These are phyloP conservation scores for Agelas oroides DNA, from an alignment of 37 sponge, comb jelly and placozoan genomes.

Conservation along the genomic window DNA sequence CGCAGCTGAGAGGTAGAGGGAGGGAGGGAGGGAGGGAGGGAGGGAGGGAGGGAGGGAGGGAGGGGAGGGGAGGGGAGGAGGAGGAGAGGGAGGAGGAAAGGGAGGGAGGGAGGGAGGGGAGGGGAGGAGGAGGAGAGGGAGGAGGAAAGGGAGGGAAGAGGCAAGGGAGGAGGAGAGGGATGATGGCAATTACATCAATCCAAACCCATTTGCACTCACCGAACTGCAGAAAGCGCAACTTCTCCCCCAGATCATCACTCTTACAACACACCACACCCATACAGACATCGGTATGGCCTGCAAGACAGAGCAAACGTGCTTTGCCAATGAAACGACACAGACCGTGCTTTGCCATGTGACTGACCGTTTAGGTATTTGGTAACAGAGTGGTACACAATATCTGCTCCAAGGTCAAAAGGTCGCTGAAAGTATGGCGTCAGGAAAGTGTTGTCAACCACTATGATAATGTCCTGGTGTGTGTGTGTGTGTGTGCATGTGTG, in stretches of 20 bases:
- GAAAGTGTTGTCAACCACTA: constrained; percentile 98
- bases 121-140: background rate
- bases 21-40: background rate
- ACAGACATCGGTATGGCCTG: constrained; percentile 95
- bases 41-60: background rate
- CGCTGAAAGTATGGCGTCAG: constrained; percentile 95
- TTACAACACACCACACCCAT: constrained; percentile 93
- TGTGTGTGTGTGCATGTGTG: background rate
- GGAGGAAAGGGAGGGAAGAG: background rate
- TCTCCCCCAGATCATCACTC: constrained; percentile 69
- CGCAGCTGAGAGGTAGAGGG: constrained; percentile 51
- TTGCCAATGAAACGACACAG: too few species aligned
- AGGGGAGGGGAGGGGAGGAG: background rate
- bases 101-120: background rate
- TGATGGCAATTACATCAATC: too few species aligned
- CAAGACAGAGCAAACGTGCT: background rate
- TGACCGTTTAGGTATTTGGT: constrained; percentile 98
- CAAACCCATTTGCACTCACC: constrained; percentile 45
- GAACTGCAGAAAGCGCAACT: constrained; percentile 78
- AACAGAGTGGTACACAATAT: constrained; percentile 91
- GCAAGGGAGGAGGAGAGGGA: background rate
- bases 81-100: background rate
- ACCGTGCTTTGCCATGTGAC: background rate
- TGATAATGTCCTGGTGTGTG: constrained; percentile 72
- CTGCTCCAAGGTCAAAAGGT: constrained; percentile 92